Evolutionary conservation across 2,113 vertebrate genomes (phyloP).

Genomic region (Microcebus tavaratra): DNA sequence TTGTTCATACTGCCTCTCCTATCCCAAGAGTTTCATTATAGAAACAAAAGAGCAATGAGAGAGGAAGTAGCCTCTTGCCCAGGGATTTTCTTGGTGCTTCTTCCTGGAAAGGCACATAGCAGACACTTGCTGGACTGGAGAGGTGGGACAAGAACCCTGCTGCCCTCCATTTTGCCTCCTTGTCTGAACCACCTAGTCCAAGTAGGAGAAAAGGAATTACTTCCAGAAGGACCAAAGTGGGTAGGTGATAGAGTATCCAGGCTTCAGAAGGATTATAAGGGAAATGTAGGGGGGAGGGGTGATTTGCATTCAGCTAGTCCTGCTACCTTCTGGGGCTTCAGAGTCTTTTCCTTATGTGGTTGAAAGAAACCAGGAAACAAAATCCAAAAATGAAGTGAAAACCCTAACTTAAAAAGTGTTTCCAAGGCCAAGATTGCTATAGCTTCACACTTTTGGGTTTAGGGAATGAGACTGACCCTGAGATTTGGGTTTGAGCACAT

Average conservation of each 20-base stretch:
- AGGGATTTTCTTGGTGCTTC: constrained; percentile 29
- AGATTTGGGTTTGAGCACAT: constrained; percentile 45
- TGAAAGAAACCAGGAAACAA: constrained; percentile 28
- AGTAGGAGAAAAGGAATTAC: background rate
- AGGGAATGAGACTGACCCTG: background rate
- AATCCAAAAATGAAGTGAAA: constrained; percentile 13
- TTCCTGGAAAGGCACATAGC: background rate
- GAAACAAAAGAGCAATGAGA: background rate
- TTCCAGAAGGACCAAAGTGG: background rate
- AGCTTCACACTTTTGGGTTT: constrained; percentile 17
- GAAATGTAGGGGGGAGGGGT: accelerated
- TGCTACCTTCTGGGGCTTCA: background rate
- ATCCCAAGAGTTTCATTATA: background rate
- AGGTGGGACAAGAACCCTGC: background rate
- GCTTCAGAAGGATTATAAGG: background rate
- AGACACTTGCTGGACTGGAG: background rate
- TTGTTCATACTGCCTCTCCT: background rate
- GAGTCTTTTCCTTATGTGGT: background rate
- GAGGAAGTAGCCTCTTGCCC: constrained; percentile 4
- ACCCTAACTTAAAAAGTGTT: background rate
- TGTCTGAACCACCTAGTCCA: background rate
- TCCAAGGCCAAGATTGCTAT: background rate
- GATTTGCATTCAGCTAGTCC: background rate
- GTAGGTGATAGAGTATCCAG: background rate
- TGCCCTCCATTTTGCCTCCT: background rate